Evolutionary conservation across 2,113 vertebrate species (phyloP).

Genomic region (Dendrocopos noguchii): DNA sequence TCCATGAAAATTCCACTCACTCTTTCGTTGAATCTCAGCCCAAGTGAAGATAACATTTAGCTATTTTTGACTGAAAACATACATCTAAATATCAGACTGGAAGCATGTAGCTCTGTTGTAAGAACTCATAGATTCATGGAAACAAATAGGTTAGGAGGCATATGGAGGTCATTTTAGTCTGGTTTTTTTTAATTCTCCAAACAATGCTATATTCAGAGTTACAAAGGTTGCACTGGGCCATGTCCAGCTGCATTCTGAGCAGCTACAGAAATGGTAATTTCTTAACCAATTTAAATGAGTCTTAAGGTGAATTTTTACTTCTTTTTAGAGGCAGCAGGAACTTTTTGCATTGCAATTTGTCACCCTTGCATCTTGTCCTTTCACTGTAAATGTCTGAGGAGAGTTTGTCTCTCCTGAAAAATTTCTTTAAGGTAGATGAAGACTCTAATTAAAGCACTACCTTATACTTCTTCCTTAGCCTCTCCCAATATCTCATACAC

Average conservation of each 20-base stretch:
- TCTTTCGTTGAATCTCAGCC: not conserved
- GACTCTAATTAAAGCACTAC: not conserved
- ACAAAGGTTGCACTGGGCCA: not conserved
- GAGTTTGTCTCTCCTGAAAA: not conserved
- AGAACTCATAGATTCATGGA: not conserved
- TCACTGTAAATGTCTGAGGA: not conserved
- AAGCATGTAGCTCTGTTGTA: not conserved
- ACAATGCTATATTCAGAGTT: not conserved
- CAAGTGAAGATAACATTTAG: not conserved
- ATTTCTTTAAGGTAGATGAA: not conserved
- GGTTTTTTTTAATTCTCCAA: not conserved
- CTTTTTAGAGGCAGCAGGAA: not conserved
- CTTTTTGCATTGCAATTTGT: not conserved
- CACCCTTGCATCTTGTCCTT: not conserved
- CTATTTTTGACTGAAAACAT: not conserved
- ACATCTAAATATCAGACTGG: not conserved
- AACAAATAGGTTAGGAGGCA: not conserved
- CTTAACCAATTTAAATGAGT: not conserved
- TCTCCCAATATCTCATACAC: not conserved
- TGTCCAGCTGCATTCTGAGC: not conserved
- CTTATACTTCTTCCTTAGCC: not conserved
- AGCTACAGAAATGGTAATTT: not conserved
- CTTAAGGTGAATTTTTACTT: not conserved
- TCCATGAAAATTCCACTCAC: not conserved
- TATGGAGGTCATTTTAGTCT: not conserved